phyloP scores from a whole-genome alignment of 2,797 vertebrate genomes.

The Periophthalmus magnuspinnatus region DNA sequence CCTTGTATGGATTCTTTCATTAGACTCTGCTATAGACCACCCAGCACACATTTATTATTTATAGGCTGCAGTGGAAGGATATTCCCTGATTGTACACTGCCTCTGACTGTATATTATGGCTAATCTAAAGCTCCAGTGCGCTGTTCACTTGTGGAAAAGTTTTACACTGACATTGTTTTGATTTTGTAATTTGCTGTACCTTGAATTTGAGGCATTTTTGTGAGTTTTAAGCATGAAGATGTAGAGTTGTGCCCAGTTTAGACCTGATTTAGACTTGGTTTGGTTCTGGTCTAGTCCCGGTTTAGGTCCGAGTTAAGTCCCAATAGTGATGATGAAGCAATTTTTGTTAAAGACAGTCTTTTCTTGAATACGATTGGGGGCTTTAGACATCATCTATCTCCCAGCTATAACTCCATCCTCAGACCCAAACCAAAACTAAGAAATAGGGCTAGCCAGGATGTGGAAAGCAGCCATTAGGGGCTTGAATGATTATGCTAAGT shows the following conservation, averaged over 20 bases:
- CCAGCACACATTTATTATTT: constrained; percentile 52
- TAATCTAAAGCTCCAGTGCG: constrained; percentile 24
- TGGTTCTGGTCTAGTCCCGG: too few species aligned
- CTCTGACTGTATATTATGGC: constrained; percentile 32
- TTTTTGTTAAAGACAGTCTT: too few species aligned
- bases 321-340: too few species aligned
- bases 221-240: neutral
- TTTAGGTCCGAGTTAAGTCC: too few species aligned
- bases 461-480: too few species aligned
- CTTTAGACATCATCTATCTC: too few species aligned
- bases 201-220: neutral
- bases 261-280: neutral
- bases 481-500: too few species aligned
- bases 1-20: constrained; percentile 36
- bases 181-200: neutral
- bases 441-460: too few species aligned
- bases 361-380: too few species aligned
- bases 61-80: constrained; percentile 36
- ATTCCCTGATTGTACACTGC: constrained; percentile 30
- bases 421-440: too few species aligned
- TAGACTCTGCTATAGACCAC: constrained; percentile 14
- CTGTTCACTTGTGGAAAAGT: constrained; percentile 25
- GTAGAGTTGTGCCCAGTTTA: too few species aligned
- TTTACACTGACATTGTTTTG: constrained; percentile 1
- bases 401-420: too few species aligned